Evolutionary conservation across 53 echinoderm and acorn worm species (phyloP).

Genomic region (Paracentrotus lividus): DNA sequence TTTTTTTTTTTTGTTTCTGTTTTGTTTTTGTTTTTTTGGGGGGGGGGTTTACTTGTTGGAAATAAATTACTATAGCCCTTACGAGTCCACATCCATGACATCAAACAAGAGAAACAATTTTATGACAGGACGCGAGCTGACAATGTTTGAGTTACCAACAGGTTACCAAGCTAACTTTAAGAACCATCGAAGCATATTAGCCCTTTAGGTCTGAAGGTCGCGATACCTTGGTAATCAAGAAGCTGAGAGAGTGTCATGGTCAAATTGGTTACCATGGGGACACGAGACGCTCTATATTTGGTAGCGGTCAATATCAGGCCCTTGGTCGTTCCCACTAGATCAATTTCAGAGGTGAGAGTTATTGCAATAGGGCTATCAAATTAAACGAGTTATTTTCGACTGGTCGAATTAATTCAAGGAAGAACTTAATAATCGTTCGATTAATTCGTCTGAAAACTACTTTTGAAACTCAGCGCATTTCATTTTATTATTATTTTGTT

Average conservation of each 20-base stretch:
- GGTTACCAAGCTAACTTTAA: background rate
- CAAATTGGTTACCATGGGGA: background rate
- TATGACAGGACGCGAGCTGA: conserved; percentile 66
- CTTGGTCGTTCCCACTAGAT: background rate
- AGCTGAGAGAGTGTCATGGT: background rate
- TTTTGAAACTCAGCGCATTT: no score
- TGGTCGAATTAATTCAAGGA: no score
- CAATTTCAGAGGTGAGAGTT: no score
- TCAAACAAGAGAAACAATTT: background rate
- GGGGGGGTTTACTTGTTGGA: no score
- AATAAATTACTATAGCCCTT: background rate
- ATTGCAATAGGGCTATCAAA: no score
- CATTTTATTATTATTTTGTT: no score
- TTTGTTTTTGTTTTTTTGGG: no score
- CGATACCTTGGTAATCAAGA: background rate
- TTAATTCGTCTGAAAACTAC: no score
- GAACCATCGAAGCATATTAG: background rate
- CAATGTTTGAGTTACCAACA: conserved; percentile 28
- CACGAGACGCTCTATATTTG: background rate
- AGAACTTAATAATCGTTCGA: no score
- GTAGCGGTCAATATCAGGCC: background rate
- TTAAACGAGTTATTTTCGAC: no score
- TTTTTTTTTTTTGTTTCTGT: no score
- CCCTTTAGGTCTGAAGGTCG: conserved; percentile 9
- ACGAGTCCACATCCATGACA: background rate